Conservation (phyloP, 2,113 vertebrate genomes). For the Seriola quinqueradiata region DNA sequence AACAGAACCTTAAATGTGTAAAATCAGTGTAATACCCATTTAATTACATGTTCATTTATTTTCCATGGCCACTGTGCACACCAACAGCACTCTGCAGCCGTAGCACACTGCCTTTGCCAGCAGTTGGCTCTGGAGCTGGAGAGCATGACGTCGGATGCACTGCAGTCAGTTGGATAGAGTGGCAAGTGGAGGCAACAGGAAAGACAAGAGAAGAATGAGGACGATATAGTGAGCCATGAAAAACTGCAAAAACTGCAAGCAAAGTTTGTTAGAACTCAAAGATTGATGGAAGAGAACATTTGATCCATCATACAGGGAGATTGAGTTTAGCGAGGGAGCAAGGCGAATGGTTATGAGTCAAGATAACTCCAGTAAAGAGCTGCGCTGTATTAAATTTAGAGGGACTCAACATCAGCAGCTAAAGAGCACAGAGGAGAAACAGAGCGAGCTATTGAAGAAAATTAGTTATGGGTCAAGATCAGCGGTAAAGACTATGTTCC, state of each 20-base stretch:
- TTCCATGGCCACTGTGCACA: not conserved
- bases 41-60: not conserved
- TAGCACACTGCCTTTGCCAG: not conserved
- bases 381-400: conserved; percentile 7
- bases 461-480: conserved; percentile 34
- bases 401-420: conserved; percentile 1
- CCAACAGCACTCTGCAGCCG: not conserved
- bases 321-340: conserved; percentile 27
- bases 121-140: not conserved
- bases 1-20: too few relatives aligned
- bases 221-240: not conserved
- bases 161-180: not conserved
- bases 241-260: conserved; percentile 6
- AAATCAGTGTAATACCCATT: not conserved
- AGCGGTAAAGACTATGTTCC: conserved; percentile 23
- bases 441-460: conserved; percentile 20
- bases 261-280: not conserved
- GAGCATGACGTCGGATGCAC: not conserved
- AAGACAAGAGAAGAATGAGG: conserved; percentile 2
- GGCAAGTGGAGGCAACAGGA: not conserved
- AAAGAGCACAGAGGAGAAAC: not conserved
- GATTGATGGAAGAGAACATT: conserved; percentile 19
- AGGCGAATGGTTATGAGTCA: conserved; percentile 21
- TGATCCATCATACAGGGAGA: conserved; percentile 15
- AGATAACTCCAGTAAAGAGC: conserved; percentile 11